Conservation (phyloP, 53 echinoderm and acorn worm species). For the Zoroaster sp. region DNA sequence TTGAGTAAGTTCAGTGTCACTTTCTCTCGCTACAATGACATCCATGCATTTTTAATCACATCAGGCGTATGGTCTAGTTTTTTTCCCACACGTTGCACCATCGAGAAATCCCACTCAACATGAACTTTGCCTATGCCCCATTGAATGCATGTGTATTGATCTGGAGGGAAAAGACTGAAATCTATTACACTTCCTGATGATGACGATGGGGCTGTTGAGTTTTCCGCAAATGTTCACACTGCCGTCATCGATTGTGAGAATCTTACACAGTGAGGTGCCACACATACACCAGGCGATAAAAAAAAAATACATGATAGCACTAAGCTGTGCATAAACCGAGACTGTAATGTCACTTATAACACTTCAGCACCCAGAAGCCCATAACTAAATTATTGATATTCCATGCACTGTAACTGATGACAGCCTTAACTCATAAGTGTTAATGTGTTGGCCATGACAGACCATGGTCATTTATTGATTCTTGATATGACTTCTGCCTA, state of each 20-base stretch:
- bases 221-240: neutral
- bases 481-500: neutral
- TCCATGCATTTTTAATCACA: neutral
- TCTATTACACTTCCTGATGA: neutral
- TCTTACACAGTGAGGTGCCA: neutral
- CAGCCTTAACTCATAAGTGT: neutral
- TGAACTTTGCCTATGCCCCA: neutral
- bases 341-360: constrained; percentile 2
- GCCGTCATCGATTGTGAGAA: neutral
- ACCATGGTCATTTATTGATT: neutral
- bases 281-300: neutral
- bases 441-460: constrained; percentile 7
- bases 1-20: neutral
- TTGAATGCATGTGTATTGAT: neutral
- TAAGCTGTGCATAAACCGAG: neutral
- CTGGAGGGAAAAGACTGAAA: neutral
- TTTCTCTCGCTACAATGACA: neutral
- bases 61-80: neutral
- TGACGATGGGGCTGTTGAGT: neutral
- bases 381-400: constrained; percentile 21
- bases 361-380: neutral
- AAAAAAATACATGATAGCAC: neutral
- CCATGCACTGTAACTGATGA: neutral
- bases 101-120: neutral
- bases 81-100: neutral